Evolutionary conservation across 2,888 invertebrate species (phyloP), one percentile per base, ranked within the genome.

Genomic region (Papilio demoleus): DNA sequence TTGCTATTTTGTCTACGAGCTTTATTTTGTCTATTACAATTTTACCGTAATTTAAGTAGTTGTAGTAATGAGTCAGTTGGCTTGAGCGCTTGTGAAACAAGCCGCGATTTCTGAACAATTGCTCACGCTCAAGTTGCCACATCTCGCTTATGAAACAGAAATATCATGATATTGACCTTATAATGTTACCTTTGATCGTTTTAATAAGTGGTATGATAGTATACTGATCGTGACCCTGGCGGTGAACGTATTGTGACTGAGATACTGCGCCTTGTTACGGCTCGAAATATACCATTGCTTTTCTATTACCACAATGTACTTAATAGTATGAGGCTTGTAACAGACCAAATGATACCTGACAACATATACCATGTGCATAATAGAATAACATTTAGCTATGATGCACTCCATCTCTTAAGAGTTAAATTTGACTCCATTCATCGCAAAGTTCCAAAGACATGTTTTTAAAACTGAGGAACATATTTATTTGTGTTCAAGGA

Each of bases 191-290:
- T 72, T 61, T 67, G 42, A 38, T 59, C 50, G 65, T 50, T 68
- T 70, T 68, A 62, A 71, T 70, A 70, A 31, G 65, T 70, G 62
- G 65, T 67, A 61, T 61, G 24, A 67, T 61, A 56, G 22, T 27
- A 58, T 34, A 78, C 77, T 82, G 85, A 73, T 86, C 82, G 80
- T 88, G 87, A 88, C 88, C 88, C 90, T 89, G 72, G 70, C 76
- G 77, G 87, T 84, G 85, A 88, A 84, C 77, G 87, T 82, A 77
- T 75, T 73, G 74, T 71, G 70, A 60, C 71, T 74, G 71, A 74
- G 73, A 70, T 70, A 71, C 69, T 72, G 72, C 75, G 71, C 70
- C 74, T 75, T 74, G 73, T 71, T 76, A 77, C 76, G 75, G 78
- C 24, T 75, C 73, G 73, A 74, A 72, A 77, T 75, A 61, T 50